Percentiles rank a stretch among this genome's conserved stretches.
These are phyloP conservation scores for Nemopilema nomurai DNA, from an alignment of 30 jellyfish, hydroid and myxozoan genomes.

Conservation along the genomic window DNA sequence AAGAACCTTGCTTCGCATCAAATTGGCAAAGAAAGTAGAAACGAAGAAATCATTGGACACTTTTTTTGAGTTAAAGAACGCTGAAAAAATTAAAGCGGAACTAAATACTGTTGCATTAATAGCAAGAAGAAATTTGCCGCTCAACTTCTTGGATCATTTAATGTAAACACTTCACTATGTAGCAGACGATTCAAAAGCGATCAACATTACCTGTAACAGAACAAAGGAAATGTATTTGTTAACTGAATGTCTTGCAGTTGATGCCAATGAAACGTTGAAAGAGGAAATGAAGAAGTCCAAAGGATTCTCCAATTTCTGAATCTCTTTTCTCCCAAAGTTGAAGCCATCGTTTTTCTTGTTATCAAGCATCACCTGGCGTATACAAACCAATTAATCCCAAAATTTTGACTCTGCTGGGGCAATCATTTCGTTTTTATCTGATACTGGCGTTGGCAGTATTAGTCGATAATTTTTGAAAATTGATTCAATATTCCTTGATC, in stretches of 20 bases:
- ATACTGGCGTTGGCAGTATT: too few relatives aligned
- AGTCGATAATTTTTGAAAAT: too few relatives aligned
- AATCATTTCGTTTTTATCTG: too few relatives aligned
- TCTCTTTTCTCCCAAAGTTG: too few relatives aligned
- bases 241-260: conserved; percentile 33
- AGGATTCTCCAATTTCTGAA: conserved; percentile 55
- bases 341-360: too few relatives aligned
- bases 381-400: too few relatives aligned
- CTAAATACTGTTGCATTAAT: conserved; percentile 41
- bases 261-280: conserved; percentile 22
- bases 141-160: neutral
- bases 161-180: neutral
- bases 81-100: conserved; percentile 28
- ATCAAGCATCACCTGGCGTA: too few relatives aligned
- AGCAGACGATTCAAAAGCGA: conserved; percentile 26
- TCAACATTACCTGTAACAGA: conserved; percentile 27
- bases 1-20: conserved; percentile 1
- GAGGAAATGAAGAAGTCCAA: conserved; percentile 19
- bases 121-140: conserved; percentile 36
- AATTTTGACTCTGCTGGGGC: too few relatives aligned
- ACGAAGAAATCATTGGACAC: conserved; percentile 1
- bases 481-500: too few relatives aligned
- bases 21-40: conserved; percentile 2
- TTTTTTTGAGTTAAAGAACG: conserved; percentile 15
- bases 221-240: conserved; percentile 37